Base-by-base conservation (phyloP, 2,888 invertebrate genomes). In the Branchellion lobata region DNA sequence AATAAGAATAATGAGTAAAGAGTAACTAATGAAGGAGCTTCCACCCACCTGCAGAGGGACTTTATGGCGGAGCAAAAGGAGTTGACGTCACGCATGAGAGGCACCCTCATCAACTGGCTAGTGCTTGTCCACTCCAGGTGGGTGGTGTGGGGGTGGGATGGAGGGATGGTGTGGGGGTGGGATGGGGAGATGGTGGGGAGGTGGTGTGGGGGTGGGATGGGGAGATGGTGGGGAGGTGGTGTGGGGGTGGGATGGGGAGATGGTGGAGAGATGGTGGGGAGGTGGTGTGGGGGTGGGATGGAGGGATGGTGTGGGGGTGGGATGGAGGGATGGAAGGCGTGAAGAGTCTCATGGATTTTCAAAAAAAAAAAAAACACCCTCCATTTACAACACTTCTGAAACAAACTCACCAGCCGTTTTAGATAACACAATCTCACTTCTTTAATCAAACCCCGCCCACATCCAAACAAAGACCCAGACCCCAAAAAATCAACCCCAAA, bases 61-160 rank as follows among this genome's bases (percentile, higher is more conserved):
- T 92, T 92, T 87, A 89, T 95, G 83, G 90, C 89, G 21, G 61
- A 79, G 69, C 91, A 91, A 51, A 92, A 93, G 81, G 87, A 85
- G 76, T 90, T 96, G 18, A 93, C 92, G 18, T 90, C 92, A 0
- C 92, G 92, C 84, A 97, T 97, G 96, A 91, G 97, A 82, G 90
- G 92, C 21, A 92, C 95, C 73, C 90, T 98, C 24, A 90, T 97
- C 81, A 95, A 97, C 87, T 98, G 97, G 97, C 89, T 98, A 78
- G 92, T 94, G 24, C 95, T 95, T 85, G 95, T 97, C 11, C 95
- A 95, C 84, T 3, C n/a, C 61, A 57, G 61, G 61, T 57, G 40
- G 14, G 8, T 8, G 61, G 8, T 57, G 61, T 18, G 8, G 3
- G 61, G 61, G 3, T 3, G 61, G 61, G 8, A n/a, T 3, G 61